Percentiles rank a stretch among this genome's conserved stretches.
Evolutionary conservation across 2,797 vertebrate species (phyloP).

Genomic region (Hydrocynus forskahlii): DNA sequence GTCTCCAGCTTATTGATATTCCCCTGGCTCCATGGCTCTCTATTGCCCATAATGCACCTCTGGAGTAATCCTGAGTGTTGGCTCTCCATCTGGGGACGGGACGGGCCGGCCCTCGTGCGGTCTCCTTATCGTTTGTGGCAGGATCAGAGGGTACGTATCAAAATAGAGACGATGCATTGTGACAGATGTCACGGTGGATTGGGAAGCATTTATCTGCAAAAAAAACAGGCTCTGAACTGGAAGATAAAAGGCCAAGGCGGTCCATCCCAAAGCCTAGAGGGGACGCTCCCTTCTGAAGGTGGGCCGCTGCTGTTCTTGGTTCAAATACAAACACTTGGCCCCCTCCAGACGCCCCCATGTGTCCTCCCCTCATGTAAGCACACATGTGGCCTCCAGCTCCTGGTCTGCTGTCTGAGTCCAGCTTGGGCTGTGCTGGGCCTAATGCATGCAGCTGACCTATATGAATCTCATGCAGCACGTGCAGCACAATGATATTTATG

Average conservation of each 20-base stretch:
- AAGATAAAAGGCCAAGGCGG: slow-evolving; percentile 84
- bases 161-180: slow-evolving; percentile 79
- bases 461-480: slow-evolving; percentile 64
- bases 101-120: slow-evolving; percentile 25
- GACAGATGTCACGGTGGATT: slow-evolving; percentile 83
- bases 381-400: slow-evolving; percentile 5
- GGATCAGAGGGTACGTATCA: slow-evolving; percentile 83
- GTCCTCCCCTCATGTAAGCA: slow-evolving; percentile 1
- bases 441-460: slow-evolving; percentile 66
- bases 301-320: slow-evolving; percentile 34
- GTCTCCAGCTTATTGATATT: slow-evolving; percentile 62
- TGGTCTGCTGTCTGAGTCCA: background rate
- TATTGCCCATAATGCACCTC: slow-evolving; percentile 72
- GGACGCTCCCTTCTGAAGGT: slow-evolving; percentile 29
- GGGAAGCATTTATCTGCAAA: slow-evolving; percentile 80
- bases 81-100: slow-evolving; percentile 69
- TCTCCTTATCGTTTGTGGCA: slow-evolving; percentile 67
- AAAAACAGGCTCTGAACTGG: slow-evolving; percentile 83
- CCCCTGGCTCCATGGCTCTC: slow-evolving; percentile 54
- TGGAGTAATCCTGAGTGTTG: slow-evolving; percentile 76
- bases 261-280: slow-evolving; percentile 60
- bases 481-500: slow-evolving; percentile 55
- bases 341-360: slow-evolving; percentile 11
- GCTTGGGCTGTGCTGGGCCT: slow-evolving; percentile 57
- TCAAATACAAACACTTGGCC: slow-evolving; percentile 3